phyloP scores from a whole-genome alignment of 2,797 vertebrate genomes.

The Carcharodon carcharias region DNA sequence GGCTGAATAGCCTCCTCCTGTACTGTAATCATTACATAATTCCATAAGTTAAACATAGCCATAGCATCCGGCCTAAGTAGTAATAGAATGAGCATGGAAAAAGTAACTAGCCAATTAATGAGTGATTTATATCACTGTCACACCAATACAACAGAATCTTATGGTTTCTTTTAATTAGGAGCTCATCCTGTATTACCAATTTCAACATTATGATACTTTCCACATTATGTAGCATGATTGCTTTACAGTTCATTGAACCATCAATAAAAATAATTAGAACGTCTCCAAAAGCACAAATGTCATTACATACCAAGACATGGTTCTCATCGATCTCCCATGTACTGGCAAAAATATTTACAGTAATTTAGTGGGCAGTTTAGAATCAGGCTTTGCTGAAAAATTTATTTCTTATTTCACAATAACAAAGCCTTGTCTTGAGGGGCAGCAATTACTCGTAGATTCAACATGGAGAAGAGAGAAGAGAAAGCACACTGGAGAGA shows the following conservation, averaged over 20 bases:
- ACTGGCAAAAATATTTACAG: background rate
- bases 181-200: background rate
- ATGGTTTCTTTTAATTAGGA: background rate
- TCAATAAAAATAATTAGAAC: background rate
- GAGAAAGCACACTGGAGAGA: background rate
- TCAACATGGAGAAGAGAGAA: background rate
- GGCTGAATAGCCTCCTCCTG: background rate
- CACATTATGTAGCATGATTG: background rate
- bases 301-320: background rate
- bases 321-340: background rate
- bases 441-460: background rate
- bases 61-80: background rate
- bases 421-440: background rate
- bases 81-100: background rate
- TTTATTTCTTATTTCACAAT: background rate
- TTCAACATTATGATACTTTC: background rate
- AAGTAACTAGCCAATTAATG: background rate
- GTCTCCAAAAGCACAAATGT: background rate
- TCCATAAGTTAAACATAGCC: background rate
- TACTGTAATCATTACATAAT: background rate
- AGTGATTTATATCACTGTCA: background rate
- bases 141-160: background rate
- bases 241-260: background rate
- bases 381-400: background rate
- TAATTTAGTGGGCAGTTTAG: background rate